Evolutionary conservation across 2,113 vertebrate genomes (phyloP).

Genomic region (Ciconia stormi): DNA sequence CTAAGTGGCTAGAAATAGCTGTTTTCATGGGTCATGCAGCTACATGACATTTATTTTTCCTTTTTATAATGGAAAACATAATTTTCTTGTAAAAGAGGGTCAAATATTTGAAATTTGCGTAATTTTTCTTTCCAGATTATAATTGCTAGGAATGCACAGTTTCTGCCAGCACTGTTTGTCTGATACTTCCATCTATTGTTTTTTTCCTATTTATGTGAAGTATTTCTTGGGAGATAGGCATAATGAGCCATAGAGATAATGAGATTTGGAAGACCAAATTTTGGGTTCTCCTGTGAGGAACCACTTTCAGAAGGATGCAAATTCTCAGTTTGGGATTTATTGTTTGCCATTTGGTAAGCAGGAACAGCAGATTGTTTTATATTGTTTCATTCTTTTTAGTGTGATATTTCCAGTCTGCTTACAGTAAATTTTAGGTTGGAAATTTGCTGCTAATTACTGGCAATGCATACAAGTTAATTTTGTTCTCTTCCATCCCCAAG

Average conservation of each 20-base stretch:
- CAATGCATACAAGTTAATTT: neutral
- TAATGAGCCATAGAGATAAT: neutral
- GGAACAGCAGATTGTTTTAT: neutral
- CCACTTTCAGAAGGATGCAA: neutral
- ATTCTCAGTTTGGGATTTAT: neutral
- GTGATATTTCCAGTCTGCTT: neutral
- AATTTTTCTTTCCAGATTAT: neutral
- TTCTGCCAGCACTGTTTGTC: neutral
- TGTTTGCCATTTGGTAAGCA: neutral
- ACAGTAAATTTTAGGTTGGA: neutral
- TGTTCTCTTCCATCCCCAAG: neutral
- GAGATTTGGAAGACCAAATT: neutral
- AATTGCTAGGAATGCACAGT: neutral
- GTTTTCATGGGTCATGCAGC: neutral
- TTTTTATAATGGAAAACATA: neutral
- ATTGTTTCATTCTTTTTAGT: neutral
- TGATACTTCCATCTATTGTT: neutral
- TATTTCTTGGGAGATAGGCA: neutral
- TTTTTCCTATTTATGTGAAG: neutral
- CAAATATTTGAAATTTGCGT: neutral
- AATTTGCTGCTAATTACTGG: neutral
- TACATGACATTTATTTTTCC: neutral
- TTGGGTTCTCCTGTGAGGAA: neutral
- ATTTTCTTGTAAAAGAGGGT: neutral
- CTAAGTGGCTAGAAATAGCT: neutral